Evolutionary conservation across 2,113 vertebrate genomes (phyloP), one percentile per base, ranked within the genome.

Genomic region (Lycaon pictus): DNA sequence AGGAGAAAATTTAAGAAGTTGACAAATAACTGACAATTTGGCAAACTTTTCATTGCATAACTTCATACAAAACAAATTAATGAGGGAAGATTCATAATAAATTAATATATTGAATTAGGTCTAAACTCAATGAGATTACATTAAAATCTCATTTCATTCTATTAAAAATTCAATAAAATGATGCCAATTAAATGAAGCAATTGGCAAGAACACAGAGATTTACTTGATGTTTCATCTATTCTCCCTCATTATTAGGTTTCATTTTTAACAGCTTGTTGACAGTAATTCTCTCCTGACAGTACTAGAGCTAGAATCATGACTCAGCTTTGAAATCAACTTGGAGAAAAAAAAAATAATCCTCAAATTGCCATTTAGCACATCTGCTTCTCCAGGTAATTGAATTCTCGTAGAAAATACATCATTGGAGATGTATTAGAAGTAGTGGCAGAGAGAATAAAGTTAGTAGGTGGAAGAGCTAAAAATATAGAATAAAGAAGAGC

Each of bases 81-180:
- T 98, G 90, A 98, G 88, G 94, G 97, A 98, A 98, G 82, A 88
- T 62, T 98, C 83, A 98, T 97, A 98, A 98, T 98, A 99, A 98
- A 98, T 99, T 99, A 98, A 98, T 98, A 98, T 82, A 97, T 95
- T 97, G 98, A 98, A 98, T 98, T 98, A 98, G 88, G 96, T 96
- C 69, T 93, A 98, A 96, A 87, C 90, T 98, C 97, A 93, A 86
- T 97, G 97, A 98, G 97, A 98, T 98, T 96, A 98, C 98, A 99
- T 99, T 99, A 99, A 99, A 99, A 98, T 97, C 98, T 98, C 98
- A 98, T 98, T 99, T 99, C 93, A 95, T 98, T 98, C 98, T 98
- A 98, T 98, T 98, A 98, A 98, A 98, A 98, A 98, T 97, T 98
- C 98, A 98, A 96, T 98, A 98, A 98, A 98, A 98, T 63, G 65